A percentile compares a stretch with the other conserved stretches of the same genome.
Evolutionary conservation across 2,797 vertebrate species (phyloP).

Genomic region (Brachyrhaphis roseni): DNA sequence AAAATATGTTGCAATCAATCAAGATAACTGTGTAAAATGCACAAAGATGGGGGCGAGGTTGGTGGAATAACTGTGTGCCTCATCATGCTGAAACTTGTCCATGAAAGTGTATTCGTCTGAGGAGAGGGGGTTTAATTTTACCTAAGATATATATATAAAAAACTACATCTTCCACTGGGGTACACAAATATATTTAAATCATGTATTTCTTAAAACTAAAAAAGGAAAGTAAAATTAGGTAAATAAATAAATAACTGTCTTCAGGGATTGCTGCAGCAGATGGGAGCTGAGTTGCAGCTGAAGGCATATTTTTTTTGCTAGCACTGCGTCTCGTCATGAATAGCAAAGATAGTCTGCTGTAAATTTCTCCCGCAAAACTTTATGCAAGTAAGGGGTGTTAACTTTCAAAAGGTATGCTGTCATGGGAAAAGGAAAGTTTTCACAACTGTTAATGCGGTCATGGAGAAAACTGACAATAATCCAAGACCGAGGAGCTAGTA

Average conservation of each 20-base stretch:
- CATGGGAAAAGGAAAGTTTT: slow-evolving; percentile 7
- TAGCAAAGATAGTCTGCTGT: background rate
- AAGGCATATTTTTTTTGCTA: slow-evolving; percentile 4
- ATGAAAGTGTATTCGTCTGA: slow-evolving; percentile 52
- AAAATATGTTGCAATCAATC: slow-evolving; percentile 72
- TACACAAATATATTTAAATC: background rate
- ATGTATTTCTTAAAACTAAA: background rate
- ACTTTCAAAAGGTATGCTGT: slow-evolving; percentile 4
- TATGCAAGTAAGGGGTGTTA: background rate
- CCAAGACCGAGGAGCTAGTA: background rate
- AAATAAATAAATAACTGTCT: slow-evolving; percentile 7
- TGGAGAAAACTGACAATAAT: background rate
- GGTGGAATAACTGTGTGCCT: slow-evolving; percentile 42
- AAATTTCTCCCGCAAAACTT: background rate
- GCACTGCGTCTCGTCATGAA: background rate
- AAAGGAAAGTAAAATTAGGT: background rate
- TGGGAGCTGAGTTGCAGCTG: slow-evolving; percentile 3
- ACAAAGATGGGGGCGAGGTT: slow-evolving; percentile 51
- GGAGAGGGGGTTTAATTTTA: slow-evolving; percentile 29
- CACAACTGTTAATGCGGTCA: background rate
- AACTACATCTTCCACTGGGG: background rate
- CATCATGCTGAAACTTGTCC: slow-evolving; percentile 65
- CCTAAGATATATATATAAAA: background rate
- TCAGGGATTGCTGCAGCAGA: slow-evolving; percentile 1
- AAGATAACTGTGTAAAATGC: slow-evolving; percentile 59